phyloP scores from a whole-genome alignment of 2,797 vertebrate genomes.

The Gobio occitaniae region DNA sequence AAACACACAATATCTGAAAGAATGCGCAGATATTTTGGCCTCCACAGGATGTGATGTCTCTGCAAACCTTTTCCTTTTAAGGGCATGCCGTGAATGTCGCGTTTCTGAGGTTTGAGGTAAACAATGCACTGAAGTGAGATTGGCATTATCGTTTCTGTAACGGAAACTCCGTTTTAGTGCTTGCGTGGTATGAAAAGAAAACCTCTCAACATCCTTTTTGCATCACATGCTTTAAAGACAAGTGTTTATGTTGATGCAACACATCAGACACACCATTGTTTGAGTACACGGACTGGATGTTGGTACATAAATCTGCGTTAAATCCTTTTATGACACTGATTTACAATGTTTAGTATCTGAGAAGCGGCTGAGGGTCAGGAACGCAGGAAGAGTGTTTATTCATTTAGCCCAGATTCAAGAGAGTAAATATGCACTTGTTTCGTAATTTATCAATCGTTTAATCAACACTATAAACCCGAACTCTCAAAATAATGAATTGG shows the following conservation, averaged over 20 bases:
- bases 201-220: neutral
- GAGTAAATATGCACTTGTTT: no score
- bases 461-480: no score
- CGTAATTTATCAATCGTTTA: no score
- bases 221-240: neutral
- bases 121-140: neutral
- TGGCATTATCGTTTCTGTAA: neutral
- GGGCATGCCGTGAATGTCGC: neutral
- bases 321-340: neutral
- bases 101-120: slow-evolving; percentile 7
- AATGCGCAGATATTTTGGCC: neutral
- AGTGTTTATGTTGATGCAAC: neutral
- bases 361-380: no score
- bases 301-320: neutral
- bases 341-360: neutral
- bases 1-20: neutral
- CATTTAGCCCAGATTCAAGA: no score
- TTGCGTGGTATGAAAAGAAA: neutral
- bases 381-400: no score
- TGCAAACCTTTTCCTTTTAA: neutral
- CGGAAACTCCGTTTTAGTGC: neutral
- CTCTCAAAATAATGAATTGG: no score
- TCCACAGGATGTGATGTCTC: neutral
- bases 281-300: neutral
- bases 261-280: neutral